Conservation (phyloP, 2,888 invertebrate species). For the Furcula furcula region DNA sequence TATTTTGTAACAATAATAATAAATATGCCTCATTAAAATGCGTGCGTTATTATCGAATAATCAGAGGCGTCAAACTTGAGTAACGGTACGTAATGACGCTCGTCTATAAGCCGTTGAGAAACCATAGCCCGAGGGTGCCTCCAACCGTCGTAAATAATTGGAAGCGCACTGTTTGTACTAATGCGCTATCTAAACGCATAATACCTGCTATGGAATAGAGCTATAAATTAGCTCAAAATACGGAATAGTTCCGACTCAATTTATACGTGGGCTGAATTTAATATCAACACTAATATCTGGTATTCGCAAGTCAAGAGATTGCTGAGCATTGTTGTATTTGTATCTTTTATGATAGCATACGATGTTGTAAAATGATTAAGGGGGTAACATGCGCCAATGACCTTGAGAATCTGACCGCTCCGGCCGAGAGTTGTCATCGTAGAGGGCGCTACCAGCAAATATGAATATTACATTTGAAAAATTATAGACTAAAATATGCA, state of each 20-base stretch:
- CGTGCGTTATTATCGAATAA: conserved; percentile 19
- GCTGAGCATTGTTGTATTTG: conserved; percentile 40
- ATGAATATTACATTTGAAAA: too few relatives aligned
- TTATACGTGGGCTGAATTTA: conserved; percentile 43
- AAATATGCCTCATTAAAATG: conserved; percentile 30
- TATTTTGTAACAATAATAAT: conserved; percentile 26
- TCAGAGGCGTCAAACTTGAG: conserved; percentile 49
- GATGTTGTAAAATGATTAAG: conserved; percentile 42
- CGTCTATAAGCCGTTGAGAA: conserved; percentile 54
- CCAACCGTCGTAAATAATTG: conserved; percentile 64
- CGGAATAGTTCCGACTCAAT: conserved; percentile 26
- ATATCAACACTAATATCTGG: conserved; percentile 30
- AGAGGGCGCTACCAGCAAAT: too few relatives aligned
- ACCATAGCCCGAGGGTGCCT: conserved; percentile 47
- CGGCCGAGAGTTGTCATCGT: too few relatives aligned
- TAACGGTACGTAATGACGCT: conserved; percentile 47
- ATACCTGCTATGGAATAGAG: conserved; percentile 64
- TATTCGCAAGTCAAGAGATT: conserved; percentile 32
- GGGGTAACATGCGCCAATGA: too few relatives aligned
- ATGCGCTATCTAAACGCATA: conserved; percentile 61
- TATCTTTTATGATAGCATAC: conserved; percentile 31
- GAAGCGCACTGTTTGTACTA: conserved; percentile 67
- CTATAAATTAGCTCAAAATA: conserved; percentile 55
- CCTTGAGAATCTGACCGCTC: too few relatives aligned
- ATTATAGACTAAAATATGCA: too few relatives aligned